Base-by-base conservation (phyloP, 2,888 invertebrate genomes). In the Drosophila setosimentum region DNA sequence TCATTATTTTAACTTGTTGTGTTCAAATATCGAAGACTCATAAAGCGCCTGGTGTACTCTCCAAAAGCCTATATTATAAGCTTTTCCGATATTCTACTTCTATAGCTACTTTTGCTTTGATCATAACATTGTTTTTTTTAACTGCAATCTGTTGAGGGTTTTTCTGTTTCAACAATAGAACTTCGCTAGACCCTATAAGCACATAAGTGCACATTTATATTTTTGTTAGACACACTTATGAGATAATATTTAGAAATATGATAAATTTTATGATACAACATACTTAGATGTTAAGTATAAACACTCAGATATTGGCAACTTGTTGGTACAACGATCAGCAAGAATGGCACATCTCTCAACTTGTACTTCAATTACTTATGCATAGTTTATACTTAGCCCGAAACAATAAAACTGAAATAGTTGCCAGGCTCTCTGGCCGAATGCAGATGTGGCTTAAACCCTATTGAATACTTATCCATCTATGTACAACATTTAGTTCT, bases 401-500 rank as follows among this genome's bases (percentile, higher is more conserved):
- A 68, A 37, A 59, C 37, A 49, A 40, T 49, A 55, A 45, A 60
- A 55, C 54, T 55, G 45, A 72, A 51, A 35, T 61, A 62, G 27
- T 51, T 37, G 50, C 49, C 55, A 50, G 30, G 13, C 27, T 30
- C 21, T n/a, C 42, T 30, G 68, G 35, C 27, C 51, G 29, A 42
- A 45, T 66, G 27, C 35, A 50, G 40, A 24, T 65, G 50, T 45
- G 32, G 66, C 60, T 61, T 55, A n/a, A 60, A 30, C 11, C n/a
- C 40, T 68, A 64, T 63, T 48, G 18, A 50, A 21, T 68, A 73
- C 75, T 80, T 86, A 76, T 53, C 49, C 66, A 68, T 63, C 78
- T 86, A 86, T 86, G 7, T 86, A 86, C 88, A 88, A 88, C 88
- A 83, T 70, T 74, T 78, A 82, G 55, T 42, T 55, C 74, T 77